Percentiles rank a stretch among this genome's conserved stretches.
phyloP scores from a whole-genome alignment of 30 jellyfish, hydroid and myxozoan species.

The Turritopsis dohrnii region DNA sequence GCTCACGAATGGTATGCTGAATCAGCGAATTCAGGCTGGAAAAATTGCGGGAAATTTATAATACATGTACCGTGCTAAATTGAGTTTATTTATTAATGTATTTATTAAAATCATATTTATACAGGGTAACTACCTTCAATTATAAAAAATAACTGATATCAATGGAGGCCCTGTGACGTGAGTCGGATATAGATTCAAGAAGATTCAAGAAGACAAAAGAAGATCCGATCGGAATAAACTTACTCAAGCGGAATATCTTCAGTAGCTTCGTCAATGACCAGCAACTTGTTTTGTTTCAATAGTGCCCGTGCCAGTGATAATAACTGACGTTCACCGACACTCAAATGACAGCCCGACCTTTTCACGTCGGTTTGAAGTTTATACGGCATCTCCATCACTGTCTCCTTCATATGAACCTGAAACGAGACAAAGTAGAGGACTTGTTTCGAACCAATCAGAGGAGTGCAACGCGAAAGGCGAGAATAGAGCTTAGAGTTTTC shows the following conservation, averaged over 20 bases:
- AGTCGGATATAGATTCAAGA: neutral
- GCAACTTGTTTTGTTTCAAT: slow-evolving; percentile 31
- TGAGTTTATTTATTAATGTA: too few species aligned
- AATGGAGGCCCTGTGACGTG: slow-evolving; percentile 1
- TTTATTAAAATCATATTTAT: too few species aligned
- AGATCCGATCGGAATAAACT: slow-evolving; percentile 17
- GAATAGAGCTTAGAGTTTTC: too few species aligned
- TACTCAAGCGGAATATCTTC: slow-evolving; percentile 51
- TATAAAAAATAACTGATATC: too few species aligned
- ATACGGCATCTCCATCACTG: slow-evolving; percentile 37
- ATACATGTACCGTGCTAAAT: too few species aligned
- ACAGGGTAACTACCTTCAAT: too few species aligned
- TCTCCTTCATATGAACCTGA: slow-evolving; percentile 46
- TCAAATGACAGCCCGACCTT: slow-evolving; percentile 47
- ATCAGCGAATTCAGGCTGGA: slow-evolving; percentile 75
- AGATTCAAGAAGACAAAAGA: neutral
- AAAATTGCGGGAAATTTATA: too few species aligned
- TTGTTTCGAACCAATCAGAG: neutral
- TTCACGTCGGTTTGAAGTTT: slow-evolving; percentile 33
- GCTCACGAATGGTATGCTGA: slow-evolving; percentile 70
- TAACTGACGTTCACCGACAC: slow-evolving; percentile 61
- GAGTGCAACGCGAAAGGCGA: too few species aligned
- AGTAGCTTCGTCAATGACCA: slow-evolving; percentile 64
- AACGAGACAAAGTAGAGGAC: too few species aligned
- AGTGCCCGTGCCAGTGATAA: slow-evolving; percentile 53